These are phyloP conservation scores for Ceyx cyanopectus DNA, from an alignment of 2,113 vertebrate species.

Conservation along the genomic window DNA sequence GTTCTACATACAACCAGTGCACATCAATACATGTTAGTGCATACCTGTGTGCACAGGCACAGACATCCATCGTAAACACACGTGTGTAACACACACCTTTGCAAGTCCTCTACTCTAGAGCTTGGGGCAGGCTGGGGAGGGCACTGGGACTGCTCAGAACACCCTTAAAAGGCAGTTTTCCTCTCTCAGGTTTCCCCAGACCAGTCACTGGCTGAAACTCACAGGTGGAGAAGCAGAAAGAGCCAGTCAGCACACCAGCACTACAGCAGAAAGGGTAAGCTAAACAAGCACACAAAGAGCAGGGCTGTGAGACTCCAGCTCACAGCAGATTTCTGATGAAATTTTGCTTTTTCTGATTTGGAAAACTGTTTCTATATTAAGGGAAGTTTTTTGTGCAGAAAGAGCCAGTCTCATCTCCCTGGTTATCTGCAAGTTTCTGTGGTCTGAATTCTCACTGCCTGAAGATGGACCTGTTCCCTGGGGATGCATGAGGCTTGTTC, in stretches of 20 bases:
- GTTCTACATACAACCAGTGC: background rate
- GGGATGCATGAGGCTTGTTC: background rate
- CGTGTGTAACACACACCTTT: background rate
- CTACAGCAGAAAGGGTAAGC: background rate
- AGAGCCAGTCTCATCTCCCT: background rate
- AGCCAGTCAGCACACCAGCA: background rate
- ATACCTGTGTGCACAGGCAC: too few relatives aligned
- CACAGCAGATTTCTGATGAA: background rate
- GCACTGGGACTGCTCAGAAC: background rate
- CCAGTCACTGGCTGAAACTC: background rate
- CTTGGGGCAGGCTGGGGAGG: background rate
- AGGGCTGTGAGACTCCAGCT: background rate
- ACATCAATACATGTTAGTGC: background rate
- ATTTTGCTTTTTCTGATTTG: background rate
- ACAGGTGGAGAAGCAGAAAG: background rate
- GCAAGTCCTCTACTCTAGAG: background rate
- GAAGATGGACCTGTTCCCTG: background rate
- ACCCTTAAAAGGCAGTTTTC: background rate
- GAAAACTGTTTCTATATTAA: background rate
- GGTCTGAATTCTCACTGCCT: slow-evolving; percentile 32
- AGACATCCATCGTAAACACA: too few relatives aligned
- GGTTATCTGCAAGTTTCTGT: background rate
- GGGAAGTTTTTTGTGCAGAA: background rate
- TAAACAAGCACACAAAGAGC: background rate
- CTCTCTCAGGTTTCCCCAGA: background rate